Evolutionary conservation across 2,797 vertebrate genomes (phyloP).

Genomic region (Notoglanidium macrostoma): DNA sequence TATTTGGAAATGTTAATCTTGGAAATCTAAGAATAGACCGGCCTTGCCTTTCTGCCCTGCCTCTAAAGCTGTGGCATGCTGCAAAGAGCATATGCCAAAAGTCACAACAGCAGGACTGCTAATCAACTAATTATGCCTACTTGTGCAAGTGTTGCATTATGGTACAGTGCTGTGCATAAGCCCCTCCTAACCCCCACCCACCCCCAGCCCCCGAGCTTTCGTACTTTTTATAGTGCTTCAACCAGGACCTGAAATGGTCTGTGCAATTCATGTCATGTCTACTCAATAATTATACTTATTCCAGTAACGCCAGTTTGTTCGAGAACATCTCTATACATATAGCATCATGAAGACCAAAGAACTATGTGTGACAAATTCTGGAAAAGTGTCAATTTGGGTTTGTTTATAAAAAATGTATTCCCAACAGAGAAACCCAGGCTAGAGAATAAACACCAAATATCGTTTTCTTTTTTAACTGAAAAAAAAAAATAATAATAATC

Average conservation of each 20-base stretch:
- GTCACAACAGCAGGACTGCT: conserved; percentile 41
- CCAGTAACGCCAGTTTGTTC: neutral
- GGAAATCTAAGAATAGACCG: conserved; percentile 59
- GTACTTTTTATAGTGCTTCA: neutral
- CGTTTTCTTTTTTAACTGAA: neutral
- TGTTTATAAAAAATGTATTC: neutral
- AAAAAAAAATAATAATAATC: neutral
- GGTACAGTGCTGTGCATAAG: neutral
- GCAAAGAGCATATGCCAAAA: conserved; percentile 38
- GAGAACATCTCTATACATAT: neutral
- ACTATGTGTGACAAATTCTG: neutral
- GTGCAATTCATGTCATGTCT: neutral
- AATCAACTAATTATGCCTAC: conserved; percentile 31
- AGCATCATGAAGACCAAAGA: neutral
- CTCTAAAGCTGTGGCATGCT: conserved; percentile 40
- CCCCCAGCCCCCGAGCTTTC: too few relatives aligned
- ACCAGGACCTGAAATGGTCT: neutral
- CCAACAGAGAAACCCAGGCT: neutral
- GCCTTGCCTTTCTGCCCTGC: conserved; percentile 46
- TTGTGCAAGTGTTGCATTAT: neutral
- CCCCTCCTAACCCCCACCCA: neutral
- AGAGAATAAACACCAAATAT: neutral
- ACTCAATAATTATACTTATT: neutral
- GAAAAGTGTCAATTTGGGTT: neutral
- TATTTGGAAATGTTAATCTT: conserved; percentile 64